phyloP scores from a whole-genome alignment of 2,113 vertebrate species.

The Perccottus glenii region DNA sequence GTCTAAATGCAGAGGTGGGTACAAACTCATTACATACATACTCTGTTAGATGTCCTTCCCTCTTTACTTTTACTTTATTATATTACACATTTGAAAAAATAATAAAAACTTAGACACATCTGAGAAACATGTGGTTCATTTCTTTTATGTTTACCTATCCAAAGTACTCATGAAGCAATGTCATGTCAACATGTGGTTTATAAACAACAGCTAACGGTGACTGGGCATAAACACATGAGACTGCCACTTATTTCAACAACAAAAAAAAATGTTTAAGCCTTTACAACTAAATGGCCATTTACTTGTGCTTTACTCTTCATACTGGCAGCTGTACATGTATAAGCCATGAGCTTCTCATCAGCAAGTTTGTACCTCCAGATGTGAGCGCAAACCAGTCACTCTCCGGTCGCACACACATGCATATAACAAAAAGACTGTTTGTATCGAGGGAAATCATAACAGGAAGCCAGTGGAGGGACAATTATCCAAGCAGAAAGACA shows the following conservation, averaged over 20 bases:
- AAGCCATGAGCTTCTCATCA: conserved; percentile 38
- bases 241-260: no score
- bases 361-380: conserved; percentile 63
- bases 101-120: no score
- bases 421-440: conserved; percentile 49
- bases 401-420: conserved; percentile 9
- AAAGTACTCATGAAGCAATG: no score
- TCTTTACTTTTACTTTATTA: no score
- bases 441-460: conserved; percentile 65
- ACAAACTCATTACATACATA: conserved; percentile 29
- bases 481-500: conserved; percentile 22
- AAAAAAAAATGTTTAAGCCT: no score
- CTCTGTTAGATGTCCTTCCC: background rate
- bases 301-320: conserved; percentile 13
- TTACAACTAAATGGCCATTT: conserved; percentile 17
- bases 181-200: no score
- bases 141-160: no score
- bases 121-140: no score
- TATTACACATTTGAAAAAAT: no score
- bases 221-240: no score
- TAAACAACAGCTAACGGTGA: no score
- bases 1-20: conserved; percentile 41
- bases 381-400: conserved; percentile 55
- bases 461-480: conserved; percentile 42
- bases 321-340: conserved; percentile 39